Evolutionary conservation across 1,140 invertebrate genomes (phyloP), one percentile per base, ranked within the genome.

Genomic region (Helicoverpa armigera): DNA sequence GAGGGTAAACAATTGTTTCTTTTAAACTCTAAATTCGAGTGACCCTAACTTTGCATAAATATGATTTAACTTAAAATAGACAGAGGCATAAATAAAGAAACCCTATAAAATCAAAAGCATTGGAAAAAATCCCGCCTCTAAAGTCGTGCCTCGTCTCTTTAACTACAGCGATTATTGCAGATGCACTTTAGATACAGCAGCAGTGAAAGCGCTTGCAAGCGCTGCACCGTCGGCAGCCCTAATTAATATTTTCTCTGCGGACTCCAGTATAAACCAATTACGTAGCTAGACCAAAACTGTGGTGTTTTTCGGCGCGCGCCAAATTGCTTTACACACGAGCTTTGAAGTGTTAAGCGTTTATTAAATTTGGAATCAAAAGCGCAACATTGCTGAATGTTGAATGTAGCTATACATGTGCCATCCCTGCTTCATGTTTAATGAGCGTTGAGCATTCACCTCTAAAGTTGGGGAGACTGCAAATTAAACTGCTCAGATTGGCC

Each of bases 301-400:
- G 83, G 85, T 91, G 91, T 93, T 93, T 93, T 94, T 94, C 91
- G 81, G 83, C 85, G 91, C 91, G 88, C 84, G 86, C 86, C 88
- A 92, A 93, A 93, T 92, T 92, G 92, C 89, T 90, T 92, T 91
- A 90, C 88, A 89, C 90, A 84, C 83, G 88, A 80, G 89, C 91
- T 92, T 92, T 94, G 89, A 92, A 93, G 91, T 94, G 91, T 92
- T 90, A 94, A 93, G 88, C 89, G 91, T 87, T 91, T 93, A 92
- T 94, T 93, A 92, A 93, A 93, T 93, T 94, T 90, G 87, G 87
- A 88, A 88, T 81, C 87, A 80, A 86, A 92, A 90, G 86, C 88
- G 87, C 85, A 88, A 88, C 84, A 86, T 87, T 87, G 84, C 86
- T 74, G 69, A 72, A 54, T 70, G 67, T 54, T 74, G 69, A 72